Evolutionary conservation across 2,797 vertebrate genomes (phyloP).

Genomic region (Clarias platycephalus): DNA sequence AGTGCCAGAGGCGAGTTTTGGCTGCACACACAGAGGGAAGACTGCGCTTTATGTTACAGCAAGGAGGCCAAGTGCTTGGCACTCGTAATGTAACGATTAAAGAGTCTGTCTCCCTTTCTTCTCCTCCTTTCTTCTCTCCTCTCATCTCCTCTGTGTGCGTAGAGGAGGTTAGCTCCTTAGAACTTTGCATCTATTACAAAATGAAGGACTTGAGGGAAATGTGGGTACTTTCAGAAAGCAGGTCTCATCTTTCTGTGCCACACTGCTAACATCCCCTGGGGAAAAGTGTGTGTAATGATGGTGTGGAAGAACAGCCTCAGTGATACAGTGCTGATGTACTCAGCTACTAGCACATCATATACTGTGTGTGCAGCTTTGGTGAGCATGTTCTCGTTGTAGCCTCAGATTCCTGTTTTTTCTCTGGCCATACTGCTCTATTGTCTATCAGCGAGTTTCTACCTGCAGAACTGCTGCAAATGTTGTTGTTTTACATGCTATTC

Average conservation of each 20-base stretch:
- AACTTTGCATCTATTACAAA: conserved; percentile 8
- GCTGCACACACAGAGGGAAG: not conserved
- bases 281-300: not conserved
- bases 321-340: not conserved
- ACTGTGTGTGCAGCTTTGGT: not conserved
- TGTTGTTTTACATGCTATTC: too few relatives aligned
- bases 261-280: not conserved
- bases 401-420: not conserved
- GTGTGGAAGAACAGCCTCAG: not conserved
- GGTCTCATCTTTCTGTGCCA: not conserved
- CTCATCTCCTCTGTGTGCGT: not conserved
- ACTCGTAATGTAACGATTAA: conserved; percentile 3
- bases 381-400: not conserved
- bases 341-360: not conserved
- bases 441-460: not conserved
- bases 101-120: not conserved
- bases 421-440: not conserved
- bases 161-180: not conserved
- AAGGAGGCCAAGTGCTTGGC: not conserved
- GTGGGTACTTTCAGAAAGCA: not conserved
- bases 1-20: conserved; percentile 19
- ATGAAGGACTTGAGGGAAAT: not conserved
- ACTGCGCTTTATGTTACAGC: conserved; percentile 16
- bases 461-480: too few relatives aligned
- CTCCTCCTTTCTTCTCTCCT: not conserved